Evolutionary conservation across 2,113 vertebrate species (phyloP).

Genomic region (Xenus cinereus): DNA sequence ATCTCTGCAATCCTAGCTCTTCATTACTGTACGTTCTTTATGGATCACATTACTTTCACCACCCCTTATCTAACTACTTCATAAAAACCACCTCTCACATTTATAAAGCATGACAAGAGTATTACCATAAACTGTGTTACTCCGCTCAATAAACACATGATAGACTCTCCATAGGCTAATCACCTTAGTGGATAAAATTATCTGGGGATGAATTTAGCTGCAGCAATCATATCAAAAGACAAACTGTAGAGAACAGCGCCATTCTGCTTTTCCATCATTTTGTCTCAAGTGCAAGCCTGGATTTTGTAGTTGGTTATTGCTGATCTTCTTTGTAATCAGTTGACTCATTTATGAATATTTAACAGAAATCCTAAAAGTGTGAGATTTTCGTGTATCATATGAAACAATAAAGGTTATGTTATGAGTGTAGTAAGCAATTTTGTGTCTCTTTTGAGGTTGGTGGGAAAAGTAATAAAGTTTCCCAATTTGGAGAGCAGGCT

Average conservation of each 20-base stretch:
- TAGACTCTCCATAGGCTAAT: conserved; percentile 45
- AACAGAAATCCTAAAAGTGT: not conserved
- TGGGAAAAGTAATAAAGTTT: not conserved
- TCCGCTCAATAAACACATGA: not conserved
- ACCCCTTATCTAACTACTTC: conserved; percentile 55
- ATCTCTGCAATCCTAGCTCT: conserved; percentile 15
- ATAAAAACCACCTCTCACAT: conserved; percentile 37
- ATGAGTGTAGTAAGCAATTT: not conserved
- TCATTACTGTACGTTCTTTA: conserved; percentile 32
- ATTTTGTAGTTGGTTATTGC: not conserved
- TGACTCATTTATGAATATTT: not conserved
- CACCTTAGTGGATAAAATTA: conserved; percentile 41
- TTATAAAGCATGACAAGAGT: conserved; percentile 39
- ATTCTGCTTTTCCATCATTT: not conserved
- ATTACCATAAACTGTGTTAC: conserved; percentile 43
- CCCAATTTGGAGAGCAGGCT: not conserved
- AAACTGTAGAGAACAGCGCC: not conserved
- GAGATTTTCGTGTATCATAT: not conserved
- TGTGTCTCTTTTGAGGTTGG: not conserved
- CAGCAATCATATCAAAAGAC: conserved; percentile 14
- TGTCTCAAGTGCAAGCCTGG: not conserved
- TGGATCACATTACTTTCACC: conserved; percentile 46
- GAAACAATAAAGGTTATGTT: not conserved
- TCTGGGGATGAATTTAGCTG: conserved; percentile 36
- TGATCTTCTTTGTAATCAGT: not conserved